phyloP scores from a whole-genome alignment of 1,140 invertebrate genomes.

The Papilio dardanus region DNA sequence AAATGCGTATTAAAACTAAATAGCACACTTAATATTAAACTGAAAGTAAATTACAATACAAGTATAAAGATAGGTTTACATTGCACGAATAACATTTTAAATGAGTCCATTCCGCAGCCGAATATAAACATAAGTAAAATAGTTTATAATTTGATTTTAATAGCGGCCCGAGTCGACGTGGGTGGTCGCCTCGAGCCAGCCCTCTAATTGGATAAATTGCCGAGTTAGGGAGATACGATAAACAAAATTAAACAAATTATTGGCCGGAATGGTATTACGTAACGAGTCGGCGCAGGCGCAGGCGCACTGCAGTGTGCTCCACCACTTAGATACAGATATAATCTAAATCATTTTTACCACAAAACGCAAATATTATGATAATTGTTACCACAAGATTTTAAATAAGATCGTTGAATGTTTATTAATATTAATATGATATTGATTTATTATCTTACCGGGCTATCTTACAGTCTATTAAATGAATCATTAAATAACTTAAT shows the following conservation, averaged over 20 bases:
- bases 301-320: not conserved
- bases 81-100: conserved; percentile 39
- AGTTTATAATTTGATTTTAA: conserved; percentile 79
- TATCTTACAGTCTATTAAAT: not conserved
- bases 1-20: not conserved
- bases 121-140: conserved; percentile 75
- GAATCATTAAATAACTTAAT: not conserved
- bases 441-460: not conserved
- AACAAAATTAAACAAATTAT: conserved; percentile 78
- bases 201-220: conserved; percentile 79
- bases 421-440: not conserved
- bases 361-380: conserved; percentile 18
- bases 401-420: not conserved
- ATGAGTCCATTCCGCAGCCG: conserved; percentile 56
- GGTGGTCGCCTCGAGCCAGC: conserved; percentile 66
- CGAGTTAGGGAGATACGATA: conserved; percentile 73
- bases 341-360: conserved; percentile 15
- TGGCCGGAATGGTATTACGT: conserved; percentile 50
- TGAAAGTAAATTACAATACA: conserved; percentile 24
- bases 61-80: conserved; percentile 19
- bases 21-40: conserved; percentile 8
- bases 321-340: not conserved
- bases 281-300: conserved; percentile 23
- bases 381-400: not conserved
- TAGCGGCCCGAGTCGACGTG: conserved; percentile 64